phyloP scores from a whole-genome alignment of 2,113 vertebrate genomes.

The Pagrus major region DNA sequence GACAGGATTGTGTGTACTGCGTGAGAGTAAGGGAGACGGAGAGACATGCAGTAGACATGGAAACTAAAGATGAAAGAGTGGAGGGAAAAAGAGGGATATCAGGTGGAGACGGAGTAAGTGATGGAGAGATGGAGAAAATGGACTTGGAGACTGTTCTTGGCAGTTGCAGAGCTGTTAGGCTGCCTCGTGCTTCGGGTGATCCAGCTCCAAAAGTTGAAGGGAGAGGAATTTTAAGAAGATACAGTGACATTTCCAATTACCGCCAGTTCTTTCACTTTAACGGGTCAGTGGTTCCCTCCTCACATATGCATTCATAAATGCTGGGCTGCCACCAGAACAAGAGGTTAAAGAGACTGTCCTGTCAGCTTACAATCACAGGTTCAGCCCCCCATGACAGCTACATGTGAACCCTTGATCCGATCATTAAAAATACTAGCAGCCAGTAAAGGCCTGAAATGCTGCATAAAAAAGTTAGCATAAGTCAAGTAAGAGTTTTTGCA shows the following conservation, averaged over 20 bases:
- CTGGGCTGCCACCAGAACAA: constrained; percentile 23
- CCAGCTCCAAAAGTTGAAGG: constrained; percentile 4
- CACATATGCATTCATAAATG: constrained; percentile 28
- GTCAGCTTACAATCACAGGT: constrained; percentile 34
- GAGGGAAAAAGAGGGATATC: constrained; percentile 13
- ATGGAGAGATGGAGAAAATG: constrained; percentile 34
- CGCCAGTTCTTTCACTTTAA: constrained; percentile 44
- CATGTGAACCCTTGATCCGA: constrained; percentile 3
- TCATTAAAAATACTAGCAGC: background rate
- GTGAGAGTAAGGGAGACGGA: background rate
- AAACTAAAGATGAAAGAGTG: constrained; percentile 23
- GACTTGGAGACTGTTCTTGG: constrained; percentile 33
- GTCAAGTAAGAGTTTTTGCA: background rate
- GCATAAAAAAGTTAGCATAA: too few relatives aligned
- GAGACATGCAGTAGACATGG: constrained; percentile 1
- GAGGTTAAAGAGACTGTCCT: constrained; percentile 41
- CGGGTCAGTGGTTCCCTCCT: constrained; percentile 1
- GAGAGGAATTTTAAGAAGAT: constrained; percentile 38
- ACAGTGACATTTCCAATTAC: constrained; percentile 66
- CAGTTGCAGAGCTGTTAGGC: constrained; percentile 23
- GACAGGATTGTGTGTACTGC: constrained; percentile 24
- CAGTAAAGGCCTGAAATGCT: background rate
- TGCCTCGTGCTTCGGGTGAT: constrained; percentile 31
- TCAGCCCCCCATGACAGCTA: constrained; percentile 11
- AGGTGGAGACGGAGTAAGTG: constrained; percentile 21